phyloP scores from a whole-genome alignment of 2,888 invertebrate genomes.

The Ashinkailepas kermadecensis region DNA sequence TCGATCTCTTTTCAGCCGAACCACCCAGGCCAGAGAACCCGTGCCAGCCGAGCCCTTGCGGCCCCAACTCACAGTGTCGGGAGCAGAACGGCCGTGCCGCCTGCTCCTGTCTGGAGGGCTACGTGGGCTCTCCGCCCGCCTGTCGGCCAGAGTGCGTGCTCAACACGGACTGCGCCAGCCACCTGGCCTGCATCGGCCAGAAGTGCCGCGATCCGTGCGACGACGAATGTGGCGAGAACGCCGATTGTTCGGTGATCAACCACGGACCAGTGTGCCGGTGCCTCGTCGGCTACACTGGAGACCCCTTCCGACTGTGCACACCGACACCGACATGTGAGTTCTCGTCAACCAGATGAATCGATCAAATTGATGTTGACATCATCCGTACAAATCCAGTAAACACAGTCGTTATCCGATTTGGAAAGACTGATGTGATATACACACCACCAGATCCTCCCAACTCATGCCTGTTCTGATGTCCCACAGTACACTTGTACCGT shows the following conservation, averaged over 20 bases:
- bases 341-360: no score
- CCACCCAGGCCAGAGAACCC: slow-evolving; percentile 30
- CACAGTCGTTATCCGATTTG: no score
- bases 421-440: no score
- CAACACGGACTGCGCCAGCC: slow-evolving; percentile 63
- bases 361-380: slow-evolving; percentile 21
- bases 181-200: slow-evolving; percentile 63
- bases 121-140: slow-evolving; percentile 53
- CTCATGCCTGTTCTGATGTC: no score
- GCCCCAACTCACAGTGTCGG: slow-evolving; percentile 56
- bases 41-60: slow-evolving; percentile 51
- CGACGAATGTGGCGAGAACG: slow-evolving; percentile 66
- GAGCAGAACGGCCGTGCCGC: slow-evolving; percentile 68
- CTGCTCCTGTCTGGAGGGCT: slow-evolving; percentile 49
- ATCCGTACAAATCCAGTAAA: slow-evolving; percentile 22
- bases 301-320: slow-evolving; percentile 42
- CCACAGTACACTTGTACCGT: no score
- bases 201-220: slow-evolving; percentile 69
- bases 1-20: slow-evolving; percentile 33
- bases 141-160: slow-evolving; percentile 72
- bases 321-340: neutral
- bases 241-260: slow-evolving; percentile 66
- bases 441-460: no score
- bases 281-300: slow-evolving; percentile 31
- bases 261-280: slow-evolving; percentile 45